phyloP scores from a whole-genome alignment of 2,888 invertebrate species.

The Archips crataeganus region DNA sequence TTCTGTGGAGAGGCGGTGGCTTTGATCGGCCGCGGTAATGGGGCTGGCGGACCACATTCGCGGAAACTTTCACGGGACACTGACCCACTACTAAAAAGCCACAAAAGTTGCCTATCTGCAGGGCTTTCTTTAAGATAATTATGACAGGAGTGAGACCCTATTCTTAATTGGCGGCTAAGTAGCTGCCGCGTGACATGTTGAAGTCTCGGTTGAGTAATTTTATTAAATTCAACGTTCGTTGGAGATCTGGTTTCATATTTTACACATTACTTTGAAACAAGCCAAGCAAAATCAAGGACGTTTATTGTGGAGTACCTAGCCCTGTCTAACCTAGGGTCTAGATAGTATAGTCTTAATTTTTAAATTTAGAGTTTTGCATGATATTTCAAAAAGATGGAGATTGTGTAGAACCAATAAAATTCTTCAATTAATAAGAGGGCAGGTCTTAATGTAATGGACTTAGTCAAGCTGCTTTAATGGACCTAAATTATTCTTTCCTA shows the following conservation, averaged over 20 bases:
- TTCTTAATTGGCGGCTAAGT: conserved; percentile 22
- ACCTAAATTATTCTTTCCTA: conserved; percentile 38
- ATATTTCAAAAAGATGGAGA: not conserved
- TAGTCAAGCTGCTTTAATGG: conserved; percentile 23
- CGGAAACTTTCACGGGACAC: conserved; percentile 82
- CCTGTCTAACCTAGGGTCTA: no score
- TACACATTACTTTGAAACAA: not conserved
- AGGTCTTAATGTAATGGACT: conserved; percentile 15
- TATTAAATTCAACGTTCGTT: not conserved
- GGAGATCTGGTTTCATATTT: conserved; percentile 2
- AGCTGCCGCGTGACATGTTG: conserved; percentile 5
- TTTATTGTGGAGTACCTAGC: not conserved
- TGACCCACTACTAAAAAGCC: conserved; percentile 75
- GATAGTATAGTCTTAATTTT: no score
- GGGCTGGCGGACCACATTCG: conserved; percentile 70
- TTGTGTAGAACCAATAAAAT: not conserved
- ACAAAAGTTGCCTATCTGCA: conserved; percentile 66
- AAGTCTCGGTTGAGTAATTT: conserved; percentile 8
- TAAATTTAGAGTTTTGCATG: not conserved
- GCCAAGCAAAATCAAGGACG: not conserved
- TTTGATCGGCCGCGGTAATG: conserved; percentile 76
- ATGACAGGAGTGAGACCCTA: conserved; percentile 20
- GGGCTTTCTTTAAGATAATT: conserved; percentile 59
- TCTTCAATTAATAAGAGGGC: conserved; percentile 7
- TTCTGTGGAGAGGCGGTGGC: conserved; percentile 61